A percentile compares a stretch with the other conserved stretches of the same genome.
Conservation (phyloP, 2,113 vertebrate species). For the Rallus limicola region DNA sequence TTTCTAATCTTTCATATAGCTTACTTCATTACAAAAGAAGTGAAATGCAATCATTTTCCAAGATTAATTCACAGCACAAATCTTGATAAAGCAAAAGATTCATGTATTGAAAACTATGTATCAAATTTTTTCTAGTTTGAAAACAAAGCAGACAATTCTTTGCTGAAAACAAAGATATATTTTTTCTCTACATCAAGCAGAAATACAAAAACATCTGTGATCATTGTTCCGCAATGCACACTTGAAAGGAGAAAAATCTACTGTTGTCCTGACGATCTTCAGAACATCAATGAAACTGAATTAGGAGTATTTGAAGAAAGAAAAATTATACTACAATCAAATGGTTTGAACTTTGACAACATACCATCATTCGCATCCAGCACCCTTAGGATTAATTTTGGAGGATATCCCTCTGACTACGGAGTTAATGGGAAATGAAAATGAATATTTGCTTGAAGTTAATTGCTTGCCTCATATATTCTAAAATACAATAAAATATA, state of each 20-base stretch:
- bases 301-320: neutral
- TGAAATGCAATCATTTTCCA: neutral
- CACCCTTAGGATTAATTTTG: constrained; percentile 21
- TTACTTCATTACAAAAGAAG: too few relatives aligned
- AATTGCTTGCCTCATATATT: constrained; percentile 47
- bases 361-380: neutral
- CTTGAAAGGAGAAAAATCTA: neutral
- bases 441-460: constrained; percentile 61
- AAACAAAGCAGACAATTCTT: neutral
- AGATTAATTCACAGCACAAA: neutral
- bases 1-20: too few relatives aligned
- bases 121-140: neutral
- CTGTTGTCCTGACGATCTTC: neutral
- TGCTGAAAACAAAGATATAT: neutral
- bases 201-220: neutral
- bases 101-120: neutral
- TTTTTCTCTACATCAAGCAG: neutral
- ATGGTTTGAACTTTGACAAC: constrained; percentile 8
- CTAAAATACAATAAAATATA: neutral
- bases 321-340: neutral
- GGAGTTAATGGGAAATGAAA: constrained; percentile 57
- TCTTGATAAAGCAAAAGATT: neutral
- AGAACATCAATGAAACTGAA: neutral
- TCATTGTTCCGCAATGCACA: neutral
- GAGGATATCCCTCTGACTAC: neutral